phyloP scores from a whole-genome alignment of 2,888 invertebrate species.

The Troides helena region DNA sequence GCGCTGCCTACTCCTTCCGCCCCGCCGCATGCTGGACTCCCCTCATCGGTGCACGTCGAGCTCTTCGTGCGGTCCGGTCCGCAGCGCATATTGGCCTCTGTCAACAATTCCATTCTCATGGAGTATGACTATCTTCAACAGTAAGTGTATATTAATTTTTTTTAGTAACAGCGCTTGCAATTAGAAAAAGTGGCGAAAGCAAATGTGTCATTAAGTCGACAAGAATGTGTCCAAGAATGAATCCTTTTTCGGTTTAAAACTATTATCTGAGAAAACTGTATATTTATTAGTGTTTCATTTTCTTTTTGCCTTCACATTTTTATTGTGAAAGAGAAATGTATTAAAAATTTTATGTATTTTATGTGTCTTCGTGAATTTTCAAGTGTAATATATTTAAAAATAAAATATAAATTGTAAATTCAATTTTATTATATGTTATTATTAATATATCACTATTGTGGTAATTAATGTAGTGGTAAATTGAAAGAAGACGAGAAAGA shows the following conservation, averaged over 20 bases:
- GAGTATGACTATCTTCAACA: slow-evolving; percentile 79
- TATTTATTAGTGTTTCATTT: too few species aligned
- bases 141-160: slow-evolving; percentile 43
- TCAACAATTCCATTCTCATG: slow-evolving; percentile 84
- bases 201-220: too few species aligned
- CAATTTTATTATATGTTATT: neutral
- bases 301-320: too few species aligned
- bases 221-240: too few species aligned
- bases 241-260: too few species aligned
- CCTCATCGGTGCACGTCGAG: slow-evolving; percentile 79
- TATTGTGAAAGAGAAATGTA: too few species aligned
- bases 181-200: too few species aligned
- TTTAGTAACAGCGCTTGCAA: too few species aligned
- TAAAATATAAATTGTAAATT: neutral
- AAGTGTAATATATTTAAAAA: neutral
- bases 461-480: slow-evolving; percentile 49
- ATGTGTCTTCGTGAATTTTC: too few species aligned
- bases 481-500: slow-evolving; percentile 56
- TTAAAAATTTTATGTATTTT: too few species aligned
- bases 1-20: slow-evolving; percentile 46
- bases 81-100: slow-evolving; percentile 82
- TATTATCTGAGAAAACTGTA: too few species aligned
- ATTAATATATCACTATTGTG: neutral
- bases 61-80: slow-evolving; percentile 84
- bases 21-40: slow-evolving; percentile 47